Base-by-base conservation (phyloP, 2,888 invertebrate genomes). In the Noctua pronuba region DNA sequence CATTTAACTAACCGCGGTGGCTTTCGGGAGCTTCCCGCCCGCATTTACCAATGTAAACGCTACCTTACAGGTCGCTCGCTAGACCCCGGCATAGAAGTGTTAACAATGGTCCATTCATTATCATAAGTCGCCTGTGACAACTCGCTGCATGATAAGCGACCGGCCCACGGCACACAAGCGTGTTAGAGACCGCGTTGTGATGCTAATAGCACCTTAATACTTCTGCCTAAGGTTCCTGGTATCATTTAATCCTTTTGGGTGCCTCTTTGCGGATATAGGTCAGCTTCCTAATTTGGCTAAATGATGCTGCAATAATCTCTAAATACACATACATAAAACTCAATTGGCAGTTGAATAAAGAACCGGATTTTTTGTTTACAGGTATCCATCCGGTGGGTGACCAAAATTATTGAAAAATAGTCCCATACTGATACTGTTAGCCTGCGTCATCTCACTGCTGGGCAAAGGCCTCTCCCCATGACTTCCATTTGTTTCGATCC, bases 51-150 rank as follows among this genome's bases (percentile, higher is more conserved):
- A 75, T 46, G 13, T 66, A 66, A 67, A 46, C 77, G 28, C 75
- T 49, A 75, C 67, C 67, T 75, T 2, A 55, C 38, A 75, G 77
- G 75, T 67, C 46, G 58, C 24, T 62, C 11, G 55, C 35, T 52
- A 52, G 35, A 35, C 35, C 41, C 24, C 44, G 41, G 64, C 67
- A 67, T 35, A 72, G 85, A 68, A 85, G 77, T 67, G 78, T 75
- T 80, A 85, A 86, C 86, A 84, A 84, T 82, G 46, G 68, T 31
- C 71, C 65, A 72, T 77, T 84, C 72, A 84, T 84, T 84, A 82
- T 41, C 78, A 84, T 84, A 84, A 84, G 86, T 85, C 86, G 82
- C 28, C 86, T 84, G 83, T 65, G 65, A 74, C 86, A 82, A 85
- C 86, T 69, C 65, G 68, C 64, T 41, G 55, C 41, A 35, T 80